These are phyloP conservation scores for Pseudomugil gertrudae DNA, from an alignment of 2,797 vertebrate genomes.

Conservation along the genomic window DNA sequence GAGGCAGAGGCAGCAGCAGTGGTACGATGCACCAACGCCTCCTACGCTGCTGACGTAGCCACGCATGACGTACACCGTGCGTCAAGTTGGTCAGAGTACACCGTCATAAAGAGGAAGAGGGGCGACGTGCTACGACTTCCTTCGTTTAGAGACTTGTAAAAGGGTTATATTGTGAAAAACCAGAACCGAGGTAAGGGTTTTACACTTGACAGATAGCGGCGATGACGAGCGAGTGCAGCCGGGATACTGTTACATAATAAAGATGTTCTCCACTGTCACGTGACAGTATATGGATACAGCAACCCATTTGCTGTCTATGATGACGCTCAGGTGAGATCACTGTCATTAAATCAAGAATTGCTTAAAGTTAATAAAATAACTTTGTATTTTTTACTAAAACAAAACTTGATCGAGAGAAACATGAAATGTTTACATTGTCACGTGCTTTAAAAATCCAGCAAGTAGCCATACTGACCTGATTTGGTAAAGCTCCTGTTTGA, in stretches of 20 bases:
- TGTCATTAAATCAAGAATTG: not conserved
- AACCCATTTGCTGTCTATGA: not conserved
- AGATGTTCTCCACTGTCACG: constrained; percentile 55
- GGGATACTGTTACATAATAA: constrained; percentile 73
- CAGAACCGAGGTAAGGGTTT: accelerated
- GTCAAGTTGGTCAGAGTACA: constrained; percentile 37
- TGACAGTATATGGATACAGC: constrained; percentile 43
- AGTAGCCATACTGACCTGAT: no score
- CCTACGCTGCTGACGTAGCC: constrained; percentile 67
- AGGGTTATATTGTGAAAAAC: constrained; percentile 60
- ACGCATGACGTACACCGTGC: constrained; percentile 49
- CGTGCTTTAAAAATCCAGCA: constrained; percentile 68
- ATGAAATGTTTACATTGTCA: no score
- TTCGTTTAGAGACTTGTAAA: accelerated
- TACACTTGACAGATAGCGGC: constrained; percentile 18
- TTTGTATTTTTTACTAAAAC: not conserved
- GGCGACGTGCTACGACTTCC: accelerated
- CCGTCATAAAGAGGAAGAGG: not conserved
- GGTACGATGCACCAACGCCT: constrained; percentile 73
- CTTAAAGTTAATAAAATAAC: not conserved
- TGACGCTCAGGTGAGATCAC: not conserved
- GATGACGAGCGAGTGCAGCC: constrained; percentile 44
- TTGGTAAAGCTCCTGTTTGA: no score
- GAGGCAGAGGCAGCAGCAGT: constrained; percentile 22
- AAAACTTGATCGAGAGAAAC: no score